Evolutionary conservation across 37 sponge, comb jelly and placozoan genomes (phyloP).

Genomic region (Geodia barretti): DNA sequence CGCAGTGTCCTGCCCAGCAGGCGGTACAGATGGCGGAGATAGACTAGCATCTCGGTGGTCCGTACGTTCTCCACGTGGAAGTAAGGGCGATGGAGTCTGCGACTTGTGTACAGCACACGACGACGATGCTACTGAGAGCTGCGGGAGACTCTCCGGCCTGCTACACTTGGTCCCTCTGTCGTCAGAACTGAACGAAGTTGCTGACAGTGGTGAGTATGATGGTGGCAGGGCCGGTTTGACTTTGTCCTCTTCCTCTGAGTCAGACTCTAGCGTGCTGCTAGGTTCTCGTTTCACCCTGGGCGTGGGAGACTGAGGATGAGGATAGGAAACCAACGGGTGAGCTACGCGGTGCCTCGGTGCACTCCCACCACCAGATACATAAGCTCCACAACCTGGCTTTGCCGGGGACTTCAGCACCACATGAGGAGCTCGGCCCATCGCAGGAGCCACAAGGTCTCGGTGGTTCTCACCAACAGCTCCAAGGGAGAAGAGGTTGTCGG

Average conservation of each 20-base stretch:
- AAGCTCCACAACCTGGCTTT: too few relatives aligned
- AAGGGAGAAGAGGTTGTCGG: too few relatives aligned
- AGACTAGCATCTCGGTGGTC: too few relatives aligned
- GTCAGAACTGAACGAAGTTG: not conserved
- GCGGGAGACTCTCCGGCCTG: not conserved
- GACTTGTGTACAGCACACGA: not conserved
- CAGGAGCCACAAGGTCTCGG: not conserved
- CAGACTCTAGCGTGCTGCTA: not conserved
- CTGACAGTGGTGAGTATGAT: not conserved
- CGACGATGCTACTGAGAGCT: not conserved
- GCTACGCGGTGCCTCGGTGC: too few relatives aligned
- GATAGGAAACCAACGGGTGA: too few relatives aligned
- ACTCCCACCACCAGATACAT: too few relatives aligned
- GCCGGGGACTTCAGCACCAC: too few relatives aligned
- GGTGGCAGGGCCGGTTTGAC: not conserved
- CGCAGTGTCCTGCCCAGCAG: not conserved
- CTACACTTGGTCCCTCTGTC: not conserved
- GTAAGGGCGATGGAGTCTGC: not conserved
- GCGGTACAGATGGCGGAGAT: not conserved
- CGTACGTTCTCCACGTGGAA: too few relatives aligned
- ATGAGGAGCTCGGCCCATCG: not conserved
- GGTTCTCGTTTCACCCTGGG: not conserved
- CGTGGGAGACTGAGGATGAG: not conserved
- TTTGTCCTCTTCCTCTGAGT: not conserved
- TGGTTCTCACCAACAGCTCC: too few relatives aligned